Percentiles rank a stretch among this genome's conserved stretches.
Evolutionary conservation across 37 sponge, comb jelly and placozoan species (phyloP).

Genomic region (Aplysina aerophoba): DNA sequence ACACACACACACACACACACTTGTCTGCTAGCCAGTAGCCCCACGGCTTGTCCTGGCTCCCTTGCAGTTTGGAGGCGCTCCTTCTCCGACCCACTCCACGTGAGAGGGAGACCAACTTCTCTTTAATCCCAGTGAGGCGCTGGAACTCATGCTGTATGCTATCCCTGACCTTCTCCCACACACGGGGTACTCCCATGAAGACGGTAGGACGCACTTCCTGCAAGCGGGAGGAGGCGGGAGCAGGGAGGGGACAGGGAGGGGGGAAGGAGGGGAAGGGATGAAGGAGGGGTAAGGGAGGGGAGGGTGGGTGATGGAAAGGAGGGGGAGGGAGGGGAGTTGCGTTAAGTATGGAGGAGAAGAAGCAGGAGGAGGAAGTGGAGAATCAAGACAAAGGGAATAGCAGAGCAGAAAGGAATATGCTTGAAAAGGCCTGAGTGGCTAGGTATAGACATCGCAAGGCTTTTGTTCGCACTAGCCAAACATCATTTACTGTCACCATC

Average conservation of each 20-base stretch:
- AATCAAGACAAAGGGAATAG: too few relatives aligned
- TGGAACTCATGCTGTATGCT: conserved; percentile 55
- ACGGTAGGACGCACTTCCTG: conserved; percentile 92
- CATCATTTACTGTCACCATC: too few relatives aligned
- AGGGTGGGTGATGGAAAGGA: too few relatives aligned
- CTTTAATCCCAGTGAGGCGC: conserved; percentile 59
- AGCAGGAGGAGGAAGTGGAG: too few relatives aligned
- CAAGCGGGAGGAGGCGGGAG: not conserved
- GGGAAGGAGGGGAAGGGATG: too few relatives aligned
- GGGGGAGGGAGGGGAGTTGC: too few relatives aligned
- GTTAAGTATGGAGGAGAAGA: too few relatives aligned
- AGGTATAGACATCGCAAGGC: too few relatives aligned
- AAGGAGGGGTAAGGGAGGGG: too few relatives aligned
- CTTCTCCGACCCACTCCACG: conserved; percentile 49
- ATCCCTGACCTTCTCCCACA: conserved; percentile 97
- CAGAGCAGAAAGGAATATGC: too few relatives aligned
- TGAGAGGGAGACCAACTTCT: conserved; percentile 41
- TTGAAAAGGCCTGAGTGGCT: too few relatives aligned
- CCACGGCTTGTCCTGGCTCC: conserved; percentile 64
- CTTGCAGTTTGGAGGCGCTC: conserved; percentile 54
- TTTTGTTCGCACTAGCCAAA: too few relatives aligned
- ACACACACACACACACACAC: conserved; percentile 44
- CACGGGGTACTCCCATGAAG: conserved; percentile 95
- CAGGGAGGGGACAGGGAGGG: not conserved
- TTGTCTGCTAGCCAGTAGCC: conserved; percentile 88